phyloP scores from a whole-genome alignment of 2,797 vertebrate genomes.

The Chloroceryle amazona region DNA sequence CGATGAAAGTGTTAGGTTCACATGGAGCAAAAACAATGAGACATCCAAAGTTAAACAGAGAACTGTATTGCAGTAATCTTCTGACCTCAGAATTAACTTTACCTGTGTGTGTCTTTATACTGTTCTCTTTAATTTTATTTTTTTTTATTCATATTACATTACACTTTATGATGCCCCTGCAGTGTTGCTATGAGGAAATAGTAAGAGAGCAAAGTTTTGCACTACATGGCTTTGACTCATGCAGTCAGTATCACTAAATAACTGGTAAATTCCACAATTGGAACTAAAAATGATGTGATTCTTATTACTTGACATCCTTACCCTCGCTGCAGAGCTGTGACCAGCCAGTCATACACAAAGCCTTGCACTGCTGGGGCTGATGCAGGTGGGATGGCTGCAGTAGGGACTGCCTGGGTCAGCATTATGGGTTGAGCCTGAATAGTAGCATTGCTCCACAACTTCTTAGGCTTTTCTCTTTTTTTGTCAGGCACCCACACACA shows the following conservation, averaged over 20 bases:
- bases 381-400: neutral
- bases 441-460: neutral
- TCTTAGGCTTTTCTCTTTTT: neutral
- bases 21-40: neutral
- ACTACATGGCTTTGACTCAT: neutral
- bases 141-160: neutral
- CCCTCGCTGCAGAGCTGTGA: neutral
- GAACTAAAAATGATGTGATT: neutral
- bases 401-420: neutral
- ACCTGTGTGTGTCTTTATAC: neutral
- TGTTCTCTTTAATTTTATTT: neutral
- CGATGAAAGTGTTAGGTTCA: neutral
- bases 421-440: rapidly evolving
- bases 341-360: rapidly evolving
- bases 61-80: neutral
- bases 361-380: neutral
- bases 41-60: neutral
- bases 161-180: neutral
- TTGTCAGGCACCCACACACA: neutral
- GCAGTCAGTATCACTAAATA: neutral
- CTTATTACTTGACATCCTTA: neutral
- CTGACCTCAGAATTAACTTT: neutral
- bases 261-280: neutral
- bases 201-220: neutral
- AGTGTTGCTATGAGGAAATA: neutral